Evolutionary conservation across 1,140 invertebrate genomes (phyloP).

Genomic region (Drosophila erecta): DNA sequence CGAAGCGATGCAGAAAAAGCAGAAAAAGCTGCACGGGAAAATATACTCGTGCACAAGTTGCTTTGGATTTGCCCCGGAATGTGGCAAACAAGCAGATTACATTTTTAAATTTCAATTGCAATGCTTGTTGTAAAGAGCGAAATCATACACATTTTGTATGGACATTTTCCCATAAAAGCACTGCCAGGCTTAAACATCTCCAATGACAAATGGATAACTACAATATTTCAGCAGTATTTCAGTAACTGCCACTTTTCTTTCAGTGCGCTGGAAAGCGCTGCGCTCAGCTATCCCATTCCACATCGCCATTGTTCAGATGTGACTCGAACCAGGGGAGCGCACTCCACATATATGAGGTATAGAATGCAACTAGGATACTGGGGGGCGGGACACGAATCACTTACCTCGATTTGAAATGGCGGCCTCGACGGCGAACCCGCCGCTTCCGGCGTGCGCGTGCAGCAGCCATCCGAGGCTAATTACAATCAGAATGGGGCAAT

Average conservation of each 20-base stretch:
- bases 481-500: slow-evolving; percentile 84
- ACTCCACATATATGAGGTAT: not conserved
- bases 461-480: slow-evolving; percentile 81
- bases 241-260: not conserved
- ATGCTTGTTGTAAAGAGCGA: no score
- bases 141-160: no score
- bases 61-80: not conserved
- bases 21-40: slow-evolving; percentile 51
- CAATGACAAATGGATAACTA: no score
- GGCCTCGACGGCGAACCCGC: slow-evolving; percentile 59
- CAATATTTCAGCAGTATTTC: no score
- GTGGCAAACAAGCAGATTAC: no score
- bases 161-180: no score
- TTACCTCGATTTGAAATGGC: slow-evolving; percentile 84
- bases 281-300: slow-evolving; percentile 7
- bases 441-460: slow-evolving; percentile 55
- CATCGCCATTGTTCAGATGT: slow-evolving; percentile 34
- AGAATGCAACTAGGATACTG: not conserved
- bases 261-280: slow-evolving; percentile 19
- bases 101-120: not conserved
- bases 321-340: slow-evolving; percentile 26
- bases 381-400: slow-evolving; percentile 54
- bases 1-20: slow-evolving; percentile 50
- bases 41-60: not conserved
- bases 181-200: no score